Base-by-base conservation (phyloP, 2,797 vertebrate genomes). In the Chiroxiphia lanceolata region DNA sequence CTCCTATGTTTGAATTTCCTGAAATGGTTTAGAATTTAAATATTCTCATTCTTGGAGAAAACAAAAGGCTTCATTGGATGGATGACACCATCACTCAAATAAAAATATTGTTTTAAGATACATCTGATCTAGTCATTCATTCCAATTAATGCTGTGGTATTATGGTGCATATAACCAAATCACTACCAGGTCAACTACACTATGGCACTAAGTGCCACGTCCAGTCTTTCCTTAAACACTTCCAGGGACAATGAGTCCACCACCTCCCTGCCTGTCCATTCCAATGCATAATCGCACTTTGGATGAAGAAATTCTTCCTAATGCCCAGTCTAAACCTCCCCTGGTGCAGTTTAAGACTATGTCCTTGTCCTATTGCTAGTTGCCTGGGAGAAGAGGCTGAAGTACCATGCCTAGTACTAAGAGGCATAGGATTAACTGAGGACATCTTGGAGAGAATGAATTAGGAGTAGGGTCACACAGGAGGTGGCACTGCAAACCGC, bases 281-380 rank as follows among this genome's bases (percentile, higher is more conserved):
- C n/a, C n/a, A 78, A 16, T 31, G 21, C 13, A 12, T 45, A 33
- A 15, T 83, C 33, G 51, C 8, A 44, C 12, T 36, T 36, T 33
- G 4, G 54, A 25, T 56, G 26, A 42, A 42, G 21, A 53, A 78
- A 47, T 31, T 36, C 22, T 50, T 83, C 44, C 25, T 34, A 22
- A 19, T 14, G 72, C 22, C 29, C n/a, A 36, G 51, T 26, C 51
- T 45, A 6, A 83, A 90, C 29, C 50, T 11, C 25, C 8, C 3
- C 25, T 51, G 31, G 25, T 1, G 2, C 25, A 59, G 17, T 9
- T 71, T 59, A 31, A 59, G n/a, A n/a, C 25, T 40, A 9, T 40
- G 11, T 64, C 36, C 20, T 27, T 68, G 15, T 36, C 18, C 25
- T 71, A 13, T 45, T 0, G 0, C 20, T 77, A 3, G 8, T 18